Evolutionary conservation across 2,113 vertebrate genomes (phyloP), one percentile per base, ranked within the genome.

Genomic region (Nycticryphes semicollaris): DNA sequence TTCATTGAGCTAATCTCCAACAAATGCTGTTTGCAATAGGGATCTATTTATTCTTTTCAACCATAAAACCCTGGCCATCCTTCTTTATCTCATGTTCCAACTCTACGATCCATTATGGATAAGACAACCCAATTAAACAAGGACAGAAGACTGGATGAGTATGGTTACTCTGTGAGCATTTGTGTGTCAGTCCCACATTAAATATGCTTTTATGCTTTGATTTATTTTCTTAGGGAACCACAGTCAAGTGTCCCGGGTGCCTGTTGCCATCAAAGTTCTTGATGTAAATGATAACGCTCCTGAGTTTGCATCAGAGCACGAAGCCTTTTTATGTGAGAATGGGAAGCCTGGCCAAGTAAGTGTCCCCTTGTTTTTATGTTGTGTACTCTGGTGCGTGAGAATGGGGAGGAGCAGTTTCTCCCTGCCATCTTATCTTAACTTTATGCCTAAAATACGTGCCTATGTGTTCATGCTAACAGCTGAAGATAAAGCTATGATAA

Each of bases 241-340:
- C 98, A 99, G 99, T 97, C 99, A 99, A 97, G 99, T 99, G 95
- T 99, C 99, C 59, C 98, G 99, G 84, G 98, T 98, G 31, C 98
- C 99, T 56, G 99, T 99, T 94, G 98, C 99, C 81, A 99, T 99
- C 97, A 98, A 99, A 98, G 99, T 99, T 89, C 99, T 99, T 88
- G 99, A 99, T 97, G 98, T 99, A 95, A 99, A 99, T n/a, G 99
- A 99, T 98, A 99, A 99, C 14, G 99, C 99, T 84, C 99, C 99
- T 15, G 99, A 99, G 96, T 99, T 99, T 97, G 99, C 99, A 87
- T 99, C 98, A 1, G 99, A 99, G 95, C 99, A 99, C 37, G 99
- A 99, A 97, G 98, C 99, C 67, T 99, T 99, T 97, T 98, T 99
- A 72, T 99, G 99, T 97, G 99, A 99, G 97, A 99, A 99, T 91